Percentiles rank a stretch among this genome's conserved stretches.
These are phyloP conservation scores for Micoletzkya japonica DNA, from an alignment of 2,888 invertebrate species.

Conservation along the genomic window DNA sequence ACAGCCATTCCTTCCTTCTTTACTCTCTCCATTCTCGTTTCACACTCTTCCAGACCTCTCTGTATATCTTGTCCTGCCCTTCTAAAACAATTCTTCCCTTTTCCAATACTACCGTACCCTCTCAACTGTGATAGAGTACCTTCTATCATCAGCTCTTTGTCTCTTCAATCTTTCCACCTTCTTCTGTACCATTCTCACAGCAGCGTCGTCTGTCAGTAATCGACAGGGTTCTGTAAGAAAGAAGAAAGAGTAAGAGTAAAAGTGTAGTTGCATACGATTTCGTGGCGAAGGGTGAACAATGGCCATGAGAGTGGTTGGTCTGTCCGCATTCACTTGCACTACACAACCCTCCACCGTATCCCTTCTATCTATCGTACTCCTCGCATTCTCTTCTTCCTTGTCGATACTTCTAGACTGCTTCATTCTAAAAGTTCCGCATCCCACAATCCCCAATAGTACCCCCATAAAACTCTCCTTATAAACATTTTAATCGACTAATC, in stretches of 20 bases:
- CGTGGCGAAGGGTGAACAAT: slow-evolving; percentile 21
- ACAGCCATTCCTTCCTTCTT: slow-evolving; percentile 24
- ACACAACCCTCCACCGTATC: neutral
- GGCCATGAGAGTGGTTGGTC: slow-evolving; percentile 13
- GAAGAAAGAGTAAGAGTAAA: neutral
- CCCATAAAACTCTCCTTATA: neutral
- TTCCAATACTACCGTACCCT: slow-evolving; percentile 11
- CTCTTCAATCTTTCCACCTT: slow-evolving; percentile 33
- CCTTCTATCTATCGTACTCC: neutral
- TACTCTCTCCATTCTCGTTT: slow-evolving; percentile 37
- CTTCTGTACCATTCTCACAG: slow-evolving; percentile 26
- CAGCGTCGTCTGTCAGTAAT: slow-evolving; percentile 22
- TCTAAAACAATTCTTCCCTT: slow-evolving; percentile 2
- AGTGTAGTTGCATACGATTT: neutral
- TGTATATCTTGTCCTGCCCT: slow-evolving; percentile 32
- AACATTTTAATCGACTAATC: too few relatives aligned
- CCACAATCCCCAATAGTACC: neutral
- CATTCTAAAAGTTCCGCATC: neutral
- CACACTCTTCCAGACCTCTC: slow-evolving; percentile 40
- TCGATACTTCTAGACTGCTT: slow-evolving; percentile 4
- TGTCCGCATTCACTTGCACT: neutral
- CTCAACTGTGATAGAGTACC: slow-evolving; percentile 17
- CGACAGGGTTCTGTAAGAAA: neutral
- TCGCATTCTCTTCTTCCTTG: neutral
- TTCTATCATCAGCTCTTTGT: slow-evolving; percentile 30